phyloP scores from a whole-genome alignment of 1,140 invertebrate genomes.

The Listronotus oregonensis region DNA sequence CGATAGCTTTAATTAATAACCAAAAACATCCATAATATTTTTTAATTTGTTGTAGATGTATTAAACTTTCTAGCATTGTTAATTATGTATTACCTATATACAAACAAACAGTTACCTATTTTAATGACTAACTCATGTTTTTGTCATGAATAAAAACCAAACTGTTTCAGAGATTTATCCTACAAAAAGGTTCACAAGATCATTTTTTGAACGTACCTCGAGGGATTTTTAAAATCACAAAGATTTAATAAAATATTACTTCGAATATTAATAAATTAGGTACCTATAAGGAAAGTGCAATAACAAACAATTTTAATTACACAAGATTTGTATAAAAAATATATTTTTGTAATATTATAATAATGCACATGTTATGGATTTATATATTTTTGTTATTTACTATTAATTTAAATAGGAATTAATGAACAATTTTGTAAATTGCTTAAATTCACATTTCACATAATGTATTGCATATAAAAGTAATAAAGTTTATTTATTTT shows the following conservation, averaged over 20 bases:
- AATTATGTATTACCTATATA: too few species aligned
- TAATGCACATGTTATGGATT: slow-evolving; percentile 27
- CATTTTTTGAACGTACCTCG: background rate
- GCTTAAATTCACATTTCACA: slow-evolving; percentile 34
- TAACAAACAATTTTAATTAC: slow-evolving; percentile 29
- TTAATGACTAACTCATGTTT: too few species aligned
- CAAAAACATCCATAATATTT: too few species aligned
- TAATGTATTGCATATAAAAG: slow-evolving; percentile 32
- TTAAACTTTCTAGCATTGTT: too few species aligned
- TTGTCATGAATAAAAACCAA: too few species aligned
- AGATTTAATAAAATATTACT: slow-evolving; percentile 4
- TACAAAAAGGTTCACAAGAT: too few species aligned
- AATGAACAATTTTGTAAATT: slow-evolving; percentile 30
- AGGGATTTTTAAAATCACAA: too few species aligned
- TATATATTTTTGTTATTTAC: slow-evolving; percentile 35
- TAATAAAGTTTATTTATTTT: slow-evolving; percentile 37
- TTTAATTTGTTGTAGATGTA: too few species aligned
- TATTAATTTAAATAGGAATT: slow-evolving; percentile 28
- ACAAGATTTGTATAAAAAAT: slow-evolving; percentile 19
- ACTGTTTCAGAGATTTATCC: too few species aligned
- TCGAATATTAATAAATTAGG: slow-evolving; percentile 16
- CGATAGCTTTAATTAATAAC: too few species aligned
- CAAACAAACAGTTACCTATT: too few species aligned
- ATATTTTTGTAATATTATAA: slow-evolving; percentile 33
- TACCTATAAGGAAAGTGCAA: slow-evolving; percentile 27